phyloP scores from a whole-genome alignment of 2,888 invertebrate genomes.

The Drosophila prolongata region DNA sequence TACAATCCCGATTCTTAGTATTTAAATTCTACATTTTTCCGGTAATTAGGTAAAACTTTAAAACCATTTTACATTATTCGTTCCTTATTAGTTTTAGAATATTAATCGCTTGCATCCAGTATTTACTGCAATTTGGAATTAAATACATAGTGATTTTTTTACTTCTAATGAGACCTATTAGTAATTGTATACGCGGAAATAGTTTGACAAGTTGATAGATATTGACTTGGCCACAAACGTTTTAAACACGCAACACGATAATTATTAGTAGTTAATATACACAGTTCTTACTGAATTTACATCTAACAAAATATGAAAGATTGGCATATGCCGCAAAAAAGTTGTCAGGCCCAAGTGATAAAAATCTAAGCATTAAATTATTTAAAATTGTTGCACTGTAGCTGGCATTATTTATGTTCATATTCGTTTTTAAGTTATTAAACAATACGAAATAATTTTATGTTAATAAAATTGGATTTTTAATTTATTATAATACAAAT shows the following conservation, averaged over 20 bases:
- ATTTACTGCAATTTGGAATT: too few relatives aligned
- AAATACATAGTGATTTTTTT: not conserved
- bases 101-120: too few relatives aligned
- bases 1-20: not conserved
- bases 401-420: too few relatives aligned
- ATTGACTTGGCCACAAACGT: slow-evolving; percentile 5
- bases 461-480: too few relatives aligned
- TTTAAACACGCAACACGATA: slow-evolving; percentile 6
- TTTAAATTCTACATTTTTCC: too few relatives aligned
- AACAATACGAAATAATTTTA: too few relatives aligned
- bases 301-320: not conserved
- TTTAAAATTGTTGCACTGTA: too few relatives aligned
- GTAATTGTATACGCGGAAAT: slow-evolving; percentile 3
- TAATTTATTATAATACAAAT: too few relatives aligned
- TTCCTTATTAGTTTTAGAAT: too few relatives aligned
- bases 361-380: not conserved
- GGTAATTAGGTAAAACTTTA: too few relatives aligned
- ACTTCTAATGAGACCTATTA: not conserved
- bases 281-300: not conserved
- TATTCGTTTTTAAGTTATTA: too few relatives aligned
- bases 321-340: slow-evolving; percentile 5
- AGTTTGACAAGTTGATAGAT: slow-evolving; percentile 9
- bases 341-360: not conserved
- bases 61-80: too few relatives aligned
- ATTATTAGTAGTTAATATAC: slow-evolving; percentile 9